Evolutionary conservation across 2,113 vertebrate species (phyloP), one percentile per base, ranked within the genome.

Genomic region (Taurulus bubalis): DNA sequence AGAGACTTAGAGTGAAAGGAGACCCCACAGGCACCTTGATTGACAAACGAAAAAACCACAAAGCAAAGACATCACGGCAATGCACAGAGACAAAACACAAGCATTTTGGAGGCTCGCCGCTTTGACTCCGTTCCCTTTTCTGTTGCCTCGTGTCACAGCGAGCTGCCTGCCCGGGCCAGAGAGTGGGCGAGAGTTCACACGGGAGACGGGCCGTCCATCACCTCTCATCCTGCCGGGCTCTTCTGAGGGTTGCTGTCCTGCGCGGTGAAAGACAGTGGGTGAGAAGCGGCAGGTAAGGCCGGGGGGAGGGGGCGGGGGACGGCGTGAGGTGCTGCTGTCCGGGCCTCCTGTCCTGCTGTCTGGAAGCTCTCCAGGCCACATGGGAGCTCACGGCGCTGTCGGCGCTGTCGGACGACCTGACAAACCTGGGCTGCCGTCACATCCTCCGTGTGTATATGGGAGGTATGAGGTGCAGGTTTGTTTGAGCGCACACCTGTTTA

Each of bases 181-280:
- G 87, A 89, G 71, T 87, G 71, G 68, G 65, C 34, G 62, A 64
- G 81, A 67, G 75, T 80, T 85, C 87, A 87, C 91, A 86, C 83
- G 76, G 71, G 89, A 91, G 87, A 88, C 76, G 32, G 71, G 74
- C 89, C 79, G 90, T 93, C 92, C 91, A 89, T 93, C 91, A 91
- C 65, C 87, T 87, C 74, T 85, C 86, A 79, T 88, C 79, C 86
- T 51, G 78, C 84, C 11, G 24, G 75, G 84, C 84, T 87, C 92
- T 93, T 92, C 90, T 68, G 93, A 91, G 92, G 91, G 85, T 89
- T 90, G 78, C 90, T 92, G 90, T 92, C 88, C 89, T 89, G 85
- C 56, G 2, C 51, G 28, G 71, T 82, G 88, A 86, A 80, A 89
- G 84, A 83, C 80, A 67, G 79, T 18, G 74, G 86, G 90, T 90